A percentile compares a stretch with the other conserved stretches of the same genome.
Conservation (phyloP, 1,140 invertebrate species). For the Druon quercuslanigerum region DNA sequence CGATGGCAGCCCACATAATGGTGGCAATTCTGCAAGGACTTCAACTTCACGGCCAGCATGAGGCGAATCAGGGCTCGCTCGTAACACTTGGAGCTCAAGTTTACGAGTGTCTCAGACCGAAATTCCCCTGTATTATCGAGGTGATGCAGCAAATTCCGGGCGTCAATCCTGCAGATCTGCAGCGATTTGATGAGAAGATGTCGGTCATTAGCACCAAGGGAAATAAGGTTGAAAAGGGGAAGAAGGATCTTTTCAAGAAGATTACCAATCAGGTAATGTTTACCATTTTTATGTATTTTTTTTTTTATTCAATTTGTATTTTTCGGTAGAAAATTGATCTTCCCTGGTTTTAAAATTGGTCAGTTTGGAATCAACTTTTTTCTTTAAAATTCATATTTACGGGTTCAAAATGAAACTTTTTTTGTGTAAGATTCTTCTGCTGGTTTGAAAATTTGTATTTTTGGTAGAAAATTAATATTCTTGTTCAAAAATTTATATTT, state of each 20-base stretch:
- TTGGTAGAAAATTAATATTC: too few relatives aligned
- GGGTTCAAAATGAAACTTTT: too few relatives aligned
- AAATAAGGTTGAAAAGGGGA: slow-evolving; percentile 89
- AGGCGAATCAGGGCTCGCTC: slow-evolving; percentile 85
- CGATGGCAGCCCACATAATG: slow-evolving; percentile 83
- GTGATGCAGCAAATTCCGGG: slow-evolving; percentile 86
- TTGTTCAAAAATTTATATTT: too few relatives aligned
- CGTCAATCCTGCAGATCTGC: slow-evolving; percentile 84
- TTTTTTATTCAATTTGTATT: too few relatives aligned
- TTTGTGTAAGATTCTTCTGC: too few relatives aligned
- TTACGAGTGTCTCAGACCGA: slow-evolving; percentile 87
- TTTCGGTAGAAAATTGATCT: too few relatives aligned
- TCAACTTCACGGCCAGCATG: slow-evolving; percentile 89
- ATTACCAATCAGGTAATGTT: slow-evolving; percentile 85
- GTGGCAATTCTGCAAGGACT: slow-evolving; percentile 84
- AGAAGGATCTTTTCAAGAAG: slow-evolving; percentile 93
- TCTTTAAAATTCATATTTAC: too few relatives aligned
- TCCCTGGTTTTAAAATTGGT: too few relatives aligned
- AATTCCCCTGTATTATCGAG: slow-evolving; percentile 81
- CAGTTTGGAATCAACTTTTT: too few relatives aligned
- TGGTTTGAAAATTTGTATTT: too few relatives aligned
- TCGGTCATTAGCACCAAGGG: slow-evolving; percentile 81
- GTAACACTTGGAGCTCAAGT: slow-evolving; percentile 84
- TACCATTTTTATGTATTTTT: not conserved
- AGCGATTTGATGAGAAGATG: slow-evolving; percentile 90